Conservation (phyloP, 1,140 invertebrate genomes). For the Trachymyrmex septentrionalis region DNA sequence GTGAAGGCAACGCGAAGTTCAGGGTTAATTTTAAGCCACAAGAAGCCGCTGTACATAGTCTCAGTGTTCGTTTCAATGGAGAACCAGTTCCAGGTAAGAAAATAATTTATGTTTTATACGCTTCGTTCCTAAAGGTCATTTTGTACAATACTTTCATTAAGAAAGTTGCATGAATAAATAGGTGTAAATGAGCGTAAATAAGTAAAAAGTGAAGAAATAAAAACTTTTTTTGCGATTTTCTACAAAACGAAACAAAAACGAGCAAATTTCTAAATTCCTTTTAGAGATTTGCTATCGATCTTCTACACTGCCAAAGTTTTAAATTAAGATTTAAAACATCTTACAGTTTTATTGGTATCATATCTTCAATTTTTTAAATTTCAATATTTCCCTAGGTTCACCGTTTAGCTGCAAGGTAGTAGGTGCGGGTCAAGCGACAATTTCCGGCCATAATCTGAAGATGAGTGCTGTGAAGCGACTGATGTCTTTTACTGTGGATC, state of each 20-base stretch:
- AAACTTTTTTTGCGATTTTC: too few relatives aligned
- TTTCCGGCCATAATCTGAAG: constrained; percentile 88
- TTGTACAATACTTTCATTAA: too few relatives aligned
- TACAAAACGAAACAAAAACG: too few relatives aligned
- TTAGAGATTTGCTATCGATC: too few relatives aligned
- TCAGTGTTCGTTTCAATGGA: constrained; percentile 98
- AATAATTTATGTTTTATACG: too few relatives aligned
- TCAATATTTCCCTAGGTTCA: constrained; percentile 88
- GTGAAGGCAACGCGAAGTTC: constrained; percentile 98
- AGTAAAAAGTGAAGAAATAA: too few relatives aligned
- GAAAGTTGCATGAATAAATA: too few relatives aligned
- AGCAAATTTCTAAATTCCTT: too few relatives aligned
- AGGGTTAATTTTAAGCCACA: constrained; percentile 98
- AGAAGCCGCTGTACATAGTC: constrained; percentile 94
- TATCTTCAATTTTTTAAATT: background rate
- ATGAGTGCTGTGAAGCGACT: constrained; percentile 88
- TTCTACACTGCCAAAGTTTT: too few relatives aligned
- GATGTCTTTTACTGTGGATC: constrained; percentile 89
- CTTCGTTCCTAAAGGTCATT: too few relatives aligned
- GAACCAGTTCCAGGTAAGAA: constrained; percentile 94
- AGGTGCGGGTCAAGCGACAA: constrained; percentile 88
- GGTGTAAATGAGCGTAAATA: too few relatives aligned
- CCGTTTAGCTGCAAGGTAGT: constrained; percentile 95
- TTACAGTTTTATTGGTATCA: background rate
- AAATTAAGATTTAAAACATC: too few relatives aligned